Conservation (phyloP, 1,140 invertebrate species). For the Drosophila baimaii region DNA sequence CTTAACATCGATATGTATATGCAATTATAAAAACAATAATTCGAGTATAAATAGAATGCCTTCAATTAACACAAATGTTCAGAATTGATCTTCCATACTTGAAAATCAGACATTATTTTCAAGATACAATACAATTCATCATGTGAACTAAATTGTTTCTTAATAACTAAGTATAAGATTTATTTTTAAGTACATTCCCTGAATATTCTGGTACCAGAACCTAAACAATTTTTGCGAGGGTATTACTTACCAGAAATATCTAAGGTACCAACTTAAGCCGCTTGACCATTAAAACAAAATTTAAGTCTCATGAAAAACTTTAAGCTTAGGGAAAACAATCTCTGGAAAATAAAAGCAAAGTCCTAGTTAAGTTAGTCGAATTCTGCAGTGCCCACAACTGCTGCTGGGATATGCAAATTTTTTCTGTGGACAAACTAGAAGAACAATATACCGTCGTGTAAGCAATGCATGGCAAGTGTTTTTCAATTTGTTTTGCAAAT, state of each 20-base stretch:
- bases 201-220: too few species aligned
- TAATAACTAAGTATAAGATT: too few species aligned
- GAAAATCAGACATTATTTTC: not conserved
- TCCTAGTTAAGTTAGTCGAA: conserved; percentile 25
- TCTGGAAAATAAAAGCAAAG: conserved; percentile 7
- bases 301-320: conserved; percentile 11
- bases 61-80: too few species aligned
- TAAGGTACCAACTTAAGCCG: not conserved
- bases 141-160: too few species aligned
- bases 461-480: conserved; percentile 47
- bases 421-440: conserved; percentile 19
- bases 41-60: too few species aligned
- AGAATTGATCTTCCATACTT: too few species aligned
- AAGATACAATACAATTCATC: not conserved
- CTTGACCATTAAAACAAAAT: not conserved
- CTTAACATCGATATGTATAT: too few species aligned
- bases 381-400: conserved; percentile 15
- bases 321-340: conserved; percentile 9
- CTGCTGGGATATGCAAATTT: conserved; percentile 45
- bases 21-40: too few species aligned
- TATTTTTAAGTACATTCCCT: too few species aligned
- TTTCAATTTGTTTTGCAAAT: conserved; percentile 62
- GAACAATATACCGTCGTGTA: conserved; percentile 25
- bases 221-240: not conserved
- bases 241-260: not conserved